phyloP scores from a whole-genome alignment of 2,888 invertebrate species.

The Sphaerophoria rueppellii region DNA sequence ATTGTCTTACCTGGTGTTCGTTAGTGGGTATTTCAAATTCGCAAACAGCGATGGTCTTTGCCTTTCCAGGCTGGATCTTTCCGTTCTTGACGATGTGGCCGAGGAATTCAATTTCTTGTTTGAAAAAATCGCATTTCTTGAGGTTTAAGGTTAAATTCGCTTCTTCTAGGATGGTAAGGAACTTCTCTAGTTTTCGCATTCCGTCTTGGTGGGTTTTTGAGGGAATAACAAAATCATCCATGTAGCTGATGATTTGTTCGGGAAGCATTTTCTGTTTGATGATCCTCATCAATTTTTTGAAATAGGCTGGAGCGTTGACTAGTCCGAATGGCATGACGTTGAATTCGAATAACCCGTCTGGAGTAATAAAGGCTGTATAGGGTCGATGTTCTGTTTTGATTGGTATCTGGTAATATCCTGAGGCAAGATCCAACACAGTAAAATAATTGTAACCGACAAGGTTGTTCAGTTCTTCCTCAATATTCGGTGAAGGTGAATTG shows the following conservation, averaged over 20 bases:
- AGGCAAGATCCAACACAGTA: too few species aligned
- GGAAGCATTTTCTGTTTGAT: constrained; percentile 29
- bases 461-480: too few species aligned
- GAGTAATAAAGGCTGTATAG: too few species aligned
- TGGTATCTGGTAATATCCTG: too few species aligned
- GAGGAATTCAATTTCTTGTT: constrained; percentile 59
- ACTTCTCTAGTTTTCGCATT: constrained; percentile 35
- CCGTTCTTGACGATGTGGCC: constrained; percentile 69
- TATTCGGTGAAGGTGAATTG: too few species aligned
- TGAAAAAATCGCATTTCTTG: too few species aligned
- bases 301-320: constrained; percentile 30
- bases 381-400: too few species aligned
- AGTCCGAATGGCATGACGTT: too few species aligned
- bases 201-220: constrained; percentile 21
- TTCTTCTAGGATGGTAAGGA: constrained; percentile 33
- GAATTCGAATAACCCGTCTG: too few species aligned
- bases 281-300: constrained; percentile 58
- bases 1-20: constrained; percentile 18
- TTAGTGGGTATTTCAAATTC: constrained; percentile 70
- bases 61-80: constrained; percentile 72
- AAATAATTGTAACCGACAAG: too few species aligned
- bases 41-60: constrained; percentile 74
- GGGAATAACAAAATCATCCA: constrained; percentile 9
- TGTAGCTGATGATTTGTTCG: constrained; percentile 29
- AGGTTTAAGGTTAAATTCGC: constrained; percentile 26